These are phyloP conservation scores for Pollenia angustigena DNA, from an alignment of 2,888 invertebrate genomes.

Conservation along the genomic window DNA sequence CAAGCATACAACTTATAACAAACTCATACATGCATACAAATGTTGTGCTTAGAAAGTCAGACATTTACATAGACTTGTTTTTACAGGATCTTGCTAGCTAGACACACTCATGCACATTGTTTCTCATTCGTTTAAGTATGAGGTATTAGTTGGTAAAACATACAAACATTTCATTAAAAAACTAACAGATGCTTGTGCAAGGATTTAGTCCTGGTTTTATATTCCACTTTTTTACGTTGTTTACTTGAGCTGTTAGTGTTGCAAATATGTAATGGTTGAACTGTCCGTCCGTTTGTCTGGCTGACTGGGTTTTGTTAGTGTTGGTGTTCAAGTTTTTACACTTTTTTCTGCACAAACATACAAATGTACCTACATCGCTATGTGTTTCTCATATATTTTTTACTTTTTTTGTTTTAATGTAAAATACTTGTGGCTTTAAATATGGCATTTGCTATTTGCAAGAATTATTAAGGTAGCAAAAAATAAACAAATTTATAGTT, in stretches of 20 bases:
- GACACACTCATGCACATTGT: not conserved
- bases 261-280: constrained; percentile 26
- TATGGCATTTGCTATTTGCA: constrained; percentile 58
- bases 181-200: not conserved
- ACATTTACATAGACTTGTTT: constrained; percentile 23
- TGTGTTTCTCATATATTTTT: not conserved
- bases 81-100: not conserved
- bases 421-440: constrained; percentile 62
- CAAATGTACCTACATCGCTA: not conserved
- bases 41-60: constrained; percentile 22
- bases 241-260: constrained; percentile 40
- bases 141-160: constrained; percentile 37
- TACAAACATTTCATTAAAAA: not conserved
- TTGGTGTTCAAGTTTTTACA: constrained; percentile 49
- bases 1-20: not conserved
- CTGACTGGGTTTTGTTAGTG: constrained; percentile 23
- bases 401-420: not conserved
- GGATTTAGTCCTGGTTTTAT: constrained; percentile 6
- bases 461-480: not conserved
- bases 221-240: constrained; percentile 16
- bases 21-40: not conserved
- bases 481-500: not conserved
- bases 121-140: not conserved
- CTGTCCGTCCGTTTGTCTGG: constrained; percentile 11
- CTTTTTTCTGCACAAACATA: not conserved